These are phyloP conservation scores for Patiria miniata DNA, from an alignment of 35 echinoderm and acorn worm species.

Conservation along the genomic window DNA sequence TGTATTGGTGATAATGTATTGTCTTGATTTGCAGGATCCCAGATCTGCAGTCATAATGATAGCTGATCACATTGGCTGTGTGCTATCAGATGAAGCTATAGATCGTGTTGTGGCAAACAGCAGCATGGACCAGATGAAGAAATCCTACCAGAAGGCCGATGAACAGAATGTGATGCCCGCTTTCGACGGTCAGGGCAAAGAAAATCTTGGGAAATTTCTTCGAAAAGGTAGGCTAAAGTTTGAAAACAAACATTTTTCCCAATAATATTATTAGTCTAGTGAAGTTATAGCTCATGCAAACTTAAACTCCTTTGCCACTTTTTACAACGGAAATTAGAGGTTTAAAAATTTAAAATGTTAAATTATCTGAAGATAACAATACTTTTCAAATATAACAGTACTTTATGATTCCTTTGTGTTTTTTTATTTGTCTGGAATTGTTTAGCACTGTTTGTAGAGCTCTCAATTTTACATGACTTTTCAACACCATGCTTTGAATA, in stretches of 20 bases:
- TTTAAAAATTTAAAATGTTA: too few species aligned
- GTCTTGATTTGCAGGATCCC: constrained; percentile 16
- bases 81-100: constrained; percentile 53
- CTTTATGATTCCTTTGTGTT: too few species aligned
- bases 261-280: too few species aligned
- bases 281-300: too few species aligned
- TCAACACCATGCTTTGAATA: too few species aligned
- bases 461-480: too few species aligned
- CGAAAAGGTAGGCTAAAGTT: neutral
- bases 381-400: too few species aligned
- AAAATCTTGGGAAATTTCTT: constrained; percentile 3
- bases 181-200: neutral
- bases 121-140: constrained; percentile 57
- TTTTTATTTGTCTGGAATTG: too few species aligned
- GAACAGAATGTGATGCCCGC: neutral
- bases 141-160: constrained; percentile 49
- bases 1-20: neutral
- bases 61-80: constrained; percentile 59
- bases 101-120: constrained; percentile 48
- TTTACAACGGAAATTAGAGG: too few species aligned
- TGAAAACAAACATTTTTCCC: neutral
- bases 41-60: constrained; percentile 36
- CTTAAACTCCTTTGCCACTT: too few species aligned
- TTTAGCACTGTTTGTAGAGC: too few species aligned
- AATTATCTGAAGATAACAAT: too few species aligned